phyloP scores from a whole-genome alignment of 1,140 invertebrate species.

The Drosophila nebulosa region DNA sequence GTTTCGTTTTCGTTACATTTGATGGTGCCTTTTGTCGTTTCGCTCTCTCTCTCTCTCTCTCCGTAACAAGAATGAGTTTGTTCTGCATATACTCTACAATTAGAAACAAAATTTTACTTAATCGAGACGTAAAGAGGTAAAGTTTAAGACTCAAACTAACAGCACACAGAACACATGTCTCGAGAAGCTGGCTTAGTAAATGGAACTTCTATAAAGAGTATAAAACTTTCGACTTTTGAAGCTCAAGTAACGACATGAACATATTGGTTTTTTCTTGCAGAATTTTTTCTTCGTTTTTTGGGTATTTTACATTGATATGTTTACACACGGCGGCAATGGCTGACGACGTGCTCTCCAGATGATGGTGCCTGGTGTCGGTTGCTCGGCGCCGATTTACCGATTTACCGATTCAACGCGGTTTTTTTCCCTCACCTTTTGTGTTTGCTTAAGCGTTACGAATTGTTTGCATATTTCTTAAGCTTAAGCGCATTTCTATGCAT shows the following conservation, averaged over 20 bases:
- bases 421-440: background rate
- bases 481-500: conserved; percentile 38
- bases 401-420: conserved; percentile 12
- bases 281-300: background rate
- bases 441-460: conserved; percentile 17
- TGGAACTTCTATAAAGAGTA: background rate
- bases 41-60: too few species aligned
- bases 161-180: too few species aligned
- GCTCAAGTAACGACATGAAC: background rate
- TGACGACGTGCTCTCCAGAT: background rate
- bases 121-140: too few species aligned
- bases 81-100: too few species aligned
- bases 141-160: too few species aligned
- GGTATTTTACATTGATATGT: conserved; percentile 57
- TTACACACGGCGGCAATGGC: conserved; percentile 29
- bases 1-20: background rate
- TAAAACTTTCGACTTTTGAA: background rate
- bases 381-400: background rate
- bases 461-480: conserved; percentile 64
- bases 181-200: too few species aligned
- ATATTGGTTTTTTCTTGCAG: background rate
- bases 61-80: background rate
- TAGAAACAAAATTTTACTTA: too few species aligned
- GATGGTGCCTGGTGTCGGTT: conserved; percentile 16
- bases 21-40: background rate